Percentiles rank a stretch among this genome's conserved stretches.
phyloP scores from a whole-genome alignment of 2,888 invertebrate genomes.

The Oeneis ivallda region DNA sequence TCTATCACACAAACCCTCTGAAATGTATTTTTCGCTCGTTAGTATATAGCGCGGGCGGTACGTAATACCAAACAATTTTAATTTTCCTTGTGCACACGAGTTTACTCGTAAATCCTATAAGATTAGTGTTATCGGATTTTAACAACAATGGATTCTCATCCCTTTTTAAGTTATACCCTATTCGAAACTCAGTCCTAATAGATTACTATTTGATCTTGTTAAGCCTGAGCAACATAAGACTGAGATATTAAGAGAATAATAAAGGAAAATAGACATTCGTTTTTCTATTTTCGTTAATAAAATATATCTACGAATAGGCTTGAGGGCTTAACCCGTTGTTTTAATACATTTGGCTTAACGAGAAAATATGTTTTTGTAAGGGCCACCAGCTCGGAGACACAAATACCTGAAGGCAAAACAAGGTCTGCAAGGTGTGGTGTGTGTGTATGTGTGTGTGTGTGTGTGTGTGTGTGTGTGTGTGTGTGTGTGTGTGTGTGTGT shows the following conservation, averaged over 20 bases:
- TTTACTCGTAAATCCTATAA: background rate
- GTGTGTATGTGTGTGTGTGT: too few relatives aligned
- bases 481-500: too few relatives aligned
- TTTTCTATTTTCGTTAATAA: background rate
- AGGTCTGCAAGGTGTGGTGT: too few relatives aligned
- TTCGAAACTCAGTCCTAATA: background rate
- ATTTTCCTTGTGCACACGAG: too few relatives aligned
- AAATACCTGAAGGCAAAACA: too few relatives aligned
- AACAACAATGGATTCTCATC: background rate
- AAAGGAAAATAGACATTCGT: background rate
- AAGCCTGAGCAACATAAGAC: background rate
- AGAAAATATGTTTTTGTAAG: background rate
- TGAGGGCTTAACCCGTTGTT: too few relatives aligned
- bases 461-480: too few relatives aligned
- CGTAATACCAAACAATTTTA: too few relatives aligned
- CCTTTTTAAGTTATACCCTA: background rate
- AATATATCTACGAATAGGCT: background rate
- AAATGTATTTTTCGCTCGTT: too few relatives aligned
- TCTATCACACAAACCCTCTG: too few relatives aligned
- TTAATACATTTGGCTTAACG: background rate
- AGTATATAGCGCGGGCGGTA: too few relatives aligned
- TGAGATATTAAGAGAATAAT: constrained; percentile 1
- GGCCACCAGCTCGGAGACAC: too few relatives aligned
- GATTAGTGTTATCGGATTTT: background rate
- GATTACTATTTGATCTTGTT: constrained; percentile 4